Percentiles rank a stretch among this genome's conserved stretches.
Conservation (phyloP, 2,113 vertebrate species). For the Ranitomeya variabilis region DNA sequence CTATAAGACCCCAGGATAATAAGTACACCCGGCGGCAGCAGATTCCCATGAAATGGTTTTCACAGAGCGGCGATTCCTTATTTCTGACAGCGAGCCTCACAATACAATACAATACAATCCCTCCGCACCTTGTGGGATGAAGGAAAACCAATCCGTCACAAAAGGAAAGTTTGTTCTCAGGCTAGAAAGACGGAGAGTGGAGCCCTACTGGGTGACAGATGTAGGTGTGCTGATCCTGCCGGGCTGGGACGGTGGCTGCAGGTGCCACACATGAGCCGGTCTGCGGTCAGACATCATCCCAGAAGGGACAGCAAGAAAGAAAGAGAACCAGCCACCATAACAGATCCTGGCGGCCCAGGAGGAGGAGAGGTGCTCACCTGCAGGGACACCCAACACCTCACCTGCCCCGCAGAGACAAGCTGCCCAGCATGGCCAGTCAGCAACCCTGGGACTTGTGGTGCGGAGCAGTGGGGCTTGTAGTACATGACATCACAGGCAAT, state of each 20-base stretch:
- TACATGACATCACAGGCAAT: too few species aligned
- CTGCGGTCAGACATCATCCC: not conserved
- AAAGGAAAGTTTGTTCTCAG: slow-evolving; percentile 28
- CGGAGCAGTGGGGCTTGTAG: too few species aligned
- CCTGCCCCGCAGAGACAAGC: not conserved
- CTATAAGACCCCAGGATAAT: not conserved
- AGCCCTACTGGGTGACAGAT: not conserved
- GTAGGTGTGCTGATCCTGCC: too few species aligned
- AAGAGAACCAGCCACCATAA: not conserved
- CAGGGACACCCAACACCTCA: not conserved
- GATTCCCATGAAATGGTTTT: not conserved
- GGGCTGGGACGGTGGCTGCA: too few species aligned
- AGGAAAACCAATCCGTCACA: slow-evolving; percentile 10
- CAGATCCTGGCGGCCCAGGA: not conserved
- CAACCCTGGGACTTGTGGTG: not conserved
- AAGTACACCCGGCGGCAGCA: not conserved
- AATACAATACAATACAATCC: not conserved
- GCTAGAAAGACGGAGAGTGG: not conserved
- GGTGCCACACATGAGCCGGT: not conserved
- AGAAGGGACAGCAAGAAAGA: not conserved
- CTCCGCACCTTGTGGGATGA: not conserved
- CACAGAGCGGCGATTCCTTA: not conserved
- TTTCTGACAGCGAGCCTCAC: not conserved
- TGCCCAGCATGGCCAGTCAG: not conserved
- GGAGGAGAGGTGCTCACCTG: not conserved